Conservation (phyloP, 2,888 invertebrate species). For the Erpobdella octoculata region DNA sequence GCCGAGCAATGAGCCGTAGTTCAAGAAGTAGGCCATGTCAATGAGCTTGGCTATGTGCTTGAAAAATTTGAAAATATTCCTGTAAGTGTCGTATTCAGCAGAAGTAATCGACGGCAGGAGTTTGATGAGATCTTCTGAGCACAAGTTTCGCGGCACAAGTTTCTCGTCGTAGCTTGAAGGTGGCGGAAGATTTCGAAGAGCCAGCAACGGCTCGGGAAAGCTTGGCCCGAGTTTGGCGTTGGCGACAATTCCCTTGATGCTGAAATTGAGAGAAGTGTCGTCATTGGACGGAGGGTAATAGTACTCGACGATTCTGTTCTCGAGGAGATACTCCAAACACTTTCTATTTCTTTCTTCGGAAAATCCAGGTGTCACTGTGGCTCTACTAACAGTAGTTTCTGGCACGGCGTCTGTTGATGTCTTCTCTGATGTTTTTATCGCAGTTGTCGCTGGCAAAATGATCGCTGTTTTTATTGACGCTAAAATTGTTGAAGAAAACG, state of each 20-base stretch:
- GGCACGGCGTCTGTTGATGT: no score
- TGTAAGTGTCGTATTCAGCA: not conserved
- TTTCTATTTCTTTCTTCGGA: not conserved
- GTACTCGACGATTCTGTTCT: not conserved
- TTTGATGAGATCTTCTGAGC: not conserved
- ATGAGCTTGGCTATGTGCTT: not conserved
- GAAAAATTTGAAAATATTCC: conserved; percentile 8
- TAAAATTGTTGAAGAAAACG: no score
- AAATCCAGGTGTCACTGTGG: no score
- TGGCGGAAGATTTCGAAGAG: not conserved
- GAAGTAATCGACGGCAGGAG: not conserved
- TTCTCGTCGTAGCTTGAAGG: no score
- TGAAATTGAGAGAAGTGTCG: not conserved
- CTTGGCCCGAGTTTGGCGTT: not conserved
- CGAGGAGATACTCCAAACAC: not conserved
- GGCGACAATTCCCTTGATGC: not conserved
- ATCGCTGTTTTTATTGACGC: no score
- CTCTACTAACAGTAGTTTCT: not conserved
- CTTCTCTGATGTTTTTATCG: not conserved
- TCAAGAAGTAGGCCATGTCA: conserved; percentile 1
- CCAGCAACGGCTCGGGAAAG: not conserved
- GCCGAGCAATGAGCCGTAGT: conserved; percentile 1
- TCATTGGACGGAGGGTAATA: not conserved
- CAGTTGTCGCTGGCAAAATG: not conserved
- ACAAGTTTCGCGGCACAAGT: not conserved